These are phyloP conservation scores for Heliocidaris erythrogramma DNA, from an alignment of 35 echinoderm and acorn worm genomes.

Conservation along the genomic window DNA sequence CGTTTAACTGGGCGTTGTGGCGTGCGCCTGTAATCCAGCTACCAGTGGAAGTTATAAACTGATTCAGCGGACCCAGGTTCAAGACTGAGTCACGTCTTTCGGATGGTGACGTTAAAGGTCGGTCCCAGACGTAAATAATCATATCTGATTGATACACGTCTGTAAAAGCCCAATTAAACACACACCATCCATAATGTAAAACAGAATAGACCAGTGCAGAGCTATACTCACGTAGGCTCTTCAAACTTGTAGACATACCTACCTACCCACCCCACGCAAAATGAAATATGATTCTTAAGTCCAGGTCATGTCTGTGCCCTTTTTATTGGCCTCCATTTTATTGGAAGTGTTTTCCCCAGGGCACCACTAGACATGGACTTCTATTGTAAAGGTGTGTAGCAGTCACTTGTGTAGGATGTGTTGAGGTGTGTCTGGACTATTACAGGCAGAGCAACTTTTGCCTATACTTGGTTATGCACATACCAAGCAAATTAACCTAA, in stretches of 20 bases:
- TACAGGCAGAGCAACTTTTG: neutral
- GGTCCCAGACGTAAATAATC: too few species aligned
- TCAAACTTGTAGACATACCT: neutral
- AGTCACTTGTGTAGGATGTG: neutral
- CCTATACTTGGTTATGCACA: neutral
- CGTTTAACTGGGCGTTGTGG: too few species aligned
- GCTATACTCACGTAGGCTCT: neutral
- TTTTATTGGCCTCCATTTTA: conserved; percentile 18
- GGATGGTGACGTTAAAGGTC: too few species aligned
- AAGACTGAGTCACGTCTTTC: too few species aligned
- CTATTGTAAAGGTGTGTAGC: neutral
- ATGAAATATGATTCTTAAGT: conserved; percentile 3
- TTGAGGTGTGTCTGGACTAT: neutral
- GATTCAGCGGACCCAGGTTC: too few species aligned
- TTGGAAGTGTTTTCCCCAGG: neutral
- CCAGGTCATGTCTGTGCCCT: neutral
- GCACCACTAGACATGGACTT: neutral
- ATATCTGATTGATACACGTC: too few species aligned
- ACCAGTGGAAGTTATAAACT: too few species aligned
- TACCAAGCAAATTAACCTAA: neutral
- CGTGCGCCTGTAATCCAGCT: too few species aligned
- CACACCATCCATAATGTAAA: neutral
- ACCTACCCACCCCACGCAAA: neutral
- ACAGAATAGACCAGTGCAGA: neutral
- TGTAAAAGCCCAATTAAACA: too few species aligned